phyloP scores from a whole-genome alignment of 1,140 invertebrate genomes.

The Adelges cooleyi region DNA sequence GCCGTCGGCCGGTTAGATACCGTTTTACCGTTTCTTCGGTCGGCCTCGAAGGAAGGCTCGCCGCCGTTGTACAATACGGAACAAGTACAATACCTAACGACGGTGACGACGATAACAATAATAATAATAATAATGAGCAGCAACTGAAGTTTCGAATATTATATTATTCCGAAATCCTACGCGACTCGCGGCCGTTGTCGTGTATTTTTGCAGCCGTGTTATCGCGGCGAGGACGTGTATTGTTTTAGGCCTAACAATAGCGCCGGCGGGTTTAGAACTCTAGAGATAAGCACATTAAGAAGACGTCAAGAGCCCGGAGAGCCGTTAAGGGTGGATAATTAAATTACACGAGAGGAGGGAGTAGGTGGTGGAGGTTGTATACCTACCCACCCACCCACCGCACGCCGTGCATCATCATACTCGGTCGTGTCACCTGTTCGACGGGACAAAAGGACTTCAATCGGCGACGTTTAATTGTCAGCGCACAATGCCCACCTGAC shows the following conservation, averaged over 20 bases:
- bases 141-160: no score
- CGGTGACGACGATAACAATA: no score
- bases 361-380: no score
- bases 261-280: slow-evolving; percentile 1
- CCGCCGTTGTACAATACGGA: no score
- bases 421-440: slow-evolving; percentile 22
- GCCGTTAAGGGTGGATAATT: slow-evolving; percentile 1
- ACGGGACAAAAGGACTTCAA: slow-evolving; percentile 15
- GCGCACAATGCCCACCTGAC: not conserved
- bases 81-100: no score
- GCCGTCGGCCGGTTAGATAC: no score
- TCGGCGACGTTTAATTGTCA: slow-evolving; percentile 25
- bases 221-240: not conserved
- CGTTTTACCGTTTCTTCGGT: no score
- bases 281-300: slow-evolving; percentile 23
- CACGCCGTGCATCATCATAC: no score
- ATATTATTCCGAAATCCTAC: no score
- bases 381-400: not conserved
- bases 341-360: not conserved
- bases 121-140: no score
- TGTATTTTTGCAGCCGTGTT: not conserved
- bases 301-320: not conserved
- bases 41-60: no score
- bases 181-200: no score
- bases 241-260: slow-evolving; percentile 3